Evolutionary conservation across 2,113 vertebrate species (phyloP).

Genomic region (Brachionichthys hirsutus): DNA sequence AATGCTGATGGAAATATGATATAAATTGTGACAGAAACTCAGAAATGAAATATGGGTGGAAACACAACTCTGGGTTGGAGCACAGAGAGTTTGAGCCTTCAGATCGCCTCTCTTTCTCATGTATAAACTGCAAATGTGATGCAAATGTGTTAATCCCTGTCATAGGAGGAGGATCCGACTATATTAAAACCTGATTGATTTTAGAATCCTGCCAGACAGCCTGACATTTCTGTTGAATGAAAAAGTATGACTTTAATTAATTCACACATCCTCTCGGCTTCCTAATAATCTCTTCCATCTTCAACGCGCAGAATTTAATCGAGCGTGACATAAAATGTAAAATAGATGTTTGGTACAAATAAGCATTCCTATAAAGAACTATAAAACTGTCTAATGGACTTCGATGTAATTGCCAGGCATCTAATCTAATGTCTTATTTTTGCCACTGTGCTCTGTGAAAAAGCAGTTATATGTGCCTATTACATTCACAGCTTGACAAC

Average conservation of each 20-base stretch:
- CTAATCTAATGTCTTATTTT: conserved; percentile 55
- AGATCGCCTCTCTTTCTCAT: conserved; percentile 32
- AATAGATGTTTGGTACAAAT: conserved; percentile 65
- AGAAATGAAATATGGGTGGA: not conserved
- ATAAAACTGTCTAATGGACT: conserved; percentile 58
- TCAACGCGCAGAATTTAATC: conserved; percentile 60
- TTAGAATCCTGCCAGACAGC: conserved; percentile 63
- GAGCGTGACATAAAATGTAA: conserved; percentile 60
- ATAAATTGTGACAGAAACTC: not conserved
- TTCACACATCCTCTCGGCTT: conserved; percentile 51
- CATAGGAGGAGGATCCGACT: conserved; percentile 31
- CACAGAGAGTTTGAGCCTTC: conserved; percentile 27
- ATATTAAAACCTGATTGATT: conserved; percentile 69
- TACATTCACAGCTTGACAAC: not conserved
- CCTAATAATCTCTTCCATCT: conserved; percentile 59
- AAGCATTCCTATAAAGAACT: conserved; percentile 50
- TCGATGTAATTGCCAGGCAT: conserved; percentile 43
- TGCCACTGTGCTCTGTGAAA: not conserved
- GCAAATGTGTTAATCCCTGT: conserved; percentile 25
- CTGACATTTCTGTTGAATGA: conserved; percentile 70
- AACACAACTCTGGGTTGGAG: conserved; percentile 39
- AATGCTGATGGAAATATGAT: conserved; percentile 30
- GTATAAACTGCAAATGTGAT: conserved; percentile 33
- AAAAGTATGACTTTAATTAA: conserved; percentile 68
- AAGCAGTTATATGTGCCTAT: not conserved